These are phyloP conservation scores for Hydropsyche betteni DNA, from an alignment of 2,888 invertebrate species.

Conservation along the genomic window DNA sequence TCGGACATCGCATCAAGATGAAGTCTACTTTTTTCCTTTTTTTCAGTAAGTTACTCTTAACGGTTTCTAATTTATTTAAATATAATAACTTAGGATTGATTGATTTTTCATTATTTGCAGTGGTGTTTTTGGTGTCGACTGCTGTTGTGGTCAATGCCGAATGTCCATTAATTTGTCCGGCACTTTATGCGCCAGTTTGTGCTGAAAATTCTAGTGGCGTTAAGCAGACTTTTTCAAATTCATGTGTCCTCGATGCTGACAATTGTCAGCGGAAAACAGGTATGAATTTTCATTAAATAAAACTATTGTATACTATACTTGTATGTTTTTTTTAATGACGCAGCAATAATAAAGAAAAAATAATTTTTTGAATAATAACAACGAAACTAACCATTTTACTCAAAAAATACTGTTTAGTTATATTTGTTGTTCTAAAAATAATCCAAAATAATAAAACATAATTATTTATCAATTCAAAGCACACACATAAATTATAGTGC, in stretches of 20 bases:
- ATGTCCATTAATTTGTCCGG: constrained; percentile 27
- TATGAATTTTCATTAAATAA: background rate
- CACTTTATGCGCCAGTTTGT: constrained; percentile 14
- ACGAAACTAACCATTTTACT: no score
- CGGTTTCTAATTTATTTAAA: no score
- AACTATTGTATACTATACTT: no score
- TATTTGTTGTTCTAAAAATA: no score
- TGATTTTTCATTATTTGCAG: constrained; percentile 6
- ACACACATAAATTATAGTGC: no score
- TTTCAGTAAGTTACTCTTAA: background rate
- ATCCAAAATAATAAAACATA: no score
- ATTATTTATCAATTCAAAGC: no score
- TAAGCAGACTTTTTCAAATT: constrained; percentile 5
- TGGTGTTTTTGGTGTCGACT: constrained; percentile 32
- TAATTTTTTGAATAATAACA: background rate
- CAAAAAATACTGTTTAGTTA: no score
- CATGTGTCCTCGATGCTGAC: background rate
- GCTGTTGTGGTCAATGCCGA: constrained; percentile 3
- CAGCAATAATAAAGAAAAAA: background rate
- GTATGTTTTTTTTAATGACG: no score
- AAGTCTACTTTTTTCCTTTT: constrained; percentile 18
- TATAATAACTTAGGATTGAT: no score
- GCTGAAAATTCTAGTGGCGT: background rate
- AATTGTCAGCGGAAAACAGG: constrained; percentile 12
- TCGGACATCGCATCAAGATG: constrained; percentile 12